These are phyloP conservation scores for Lynx canadensis DNA, from an alignment of 2,113 vertebrate genomes.

Conservation along the genomic window DNA sequence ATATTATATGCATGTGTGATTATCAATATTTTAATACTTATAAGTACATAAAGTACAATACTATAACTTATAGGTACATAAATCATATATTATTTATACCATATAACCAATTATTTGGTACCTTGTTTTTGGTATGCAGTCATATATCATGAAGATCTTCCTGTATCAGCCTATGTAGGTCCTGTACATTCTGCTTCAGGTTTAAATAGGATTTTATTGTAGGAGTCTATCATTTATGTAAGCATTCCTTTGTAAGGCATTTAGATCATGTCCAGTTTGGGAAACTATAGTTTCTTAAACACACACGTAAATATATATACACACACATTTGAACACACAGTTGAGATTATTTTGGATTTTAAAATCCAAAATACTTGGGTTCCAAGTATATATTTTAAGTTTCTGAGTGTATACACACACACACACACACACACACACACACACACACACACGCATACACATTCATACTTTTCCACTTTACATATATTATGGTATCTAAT, in stretches of 20 bases:
- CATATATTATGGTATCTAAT: background rate
- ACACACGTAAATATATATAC: background rate
- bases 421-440: too few relatives aligned
- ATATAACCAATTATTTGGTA: background rate
- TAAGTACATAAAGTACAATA: background rate
- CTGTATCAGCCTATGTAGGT: background rate
- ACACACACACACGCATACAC: background rate
- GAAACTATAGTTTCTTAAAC: background rate
- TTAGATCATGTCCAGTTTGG: background rate
- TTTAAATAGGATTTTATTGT: background rate
- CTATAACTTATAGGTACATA: background rate
- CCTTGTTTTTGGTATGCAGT: background rate
- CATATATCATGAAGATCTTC: background rate
- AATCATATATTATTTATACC: background rate
- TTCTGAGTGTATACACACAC: background rate
- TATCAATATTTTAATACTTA: background rate
- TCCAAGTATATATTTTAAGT: background rate
- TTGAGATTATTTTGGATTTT: background rate
- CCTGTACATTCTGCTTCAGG: background rate
- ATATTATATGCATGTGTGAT: background rate
- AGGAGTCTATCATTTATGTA: background rate
- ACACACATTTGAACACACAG: background rate
- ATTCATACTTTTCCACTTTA: background rate
- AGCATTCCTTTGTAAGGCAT: background rate
- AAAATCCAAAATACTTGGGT: background rate